Base-by-base conservation (phyloP, 2,113 vertebrate species). In the Ailurus styani region DNA sequence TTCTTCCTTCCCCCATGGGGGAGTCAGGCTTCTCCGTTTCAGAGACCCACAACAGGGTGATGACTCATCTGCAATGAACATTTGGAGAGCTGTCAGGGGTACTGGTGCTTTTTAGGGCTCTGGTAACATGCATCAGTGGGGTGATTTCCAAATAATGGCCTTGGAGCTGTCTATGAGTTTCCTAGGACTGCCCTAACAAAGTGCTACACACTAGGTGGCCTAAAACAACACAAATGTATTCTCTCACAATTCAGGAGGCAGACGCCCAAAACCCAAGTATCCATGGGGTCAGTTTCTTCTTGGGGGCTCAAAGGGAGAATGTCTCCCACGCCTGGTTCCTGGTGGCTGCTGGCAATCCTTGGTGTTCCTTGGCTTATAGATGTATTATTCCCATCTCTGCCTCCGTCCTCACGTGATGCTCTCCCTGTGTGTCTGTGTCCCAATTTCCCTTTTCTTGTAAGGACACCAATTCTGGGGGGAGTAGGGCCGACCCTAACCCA, bases 11-110 rank as follows among this genome's bases (percentile, higher is more conserved):
- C 31, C 79, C 42, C 18, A 55, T 7, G 29, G 55, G 92, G 57
- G 31, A 95, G 31, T 50, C 78, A 88, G 62, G 20, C 93, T 86
- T 97, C 62, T 91, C 78, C 70, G 3, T 45, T 54, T 93, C 93
- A 75, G 78, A 95, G 50, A 84, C 11, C 62, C 77, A 11, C 25
- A n/a, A 14, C 23, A 87, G 73, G 83, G 37, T 0, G 13, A 77
- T 92, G 94, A 94, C 60, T 96, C 97, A 60, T 87, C 42, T 84
- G 73, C 64, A 57, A 0, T 14, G 47, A 66, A 45, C 57, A 90
- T 72, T 94, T 87, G 72, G 92, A 84, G 45, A 90, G 84, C 70
- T 47, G 20, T 84, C 42, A 93, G 54, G 91, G 40, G 9, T 12
- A 14, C 8, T 75, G 54, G 90, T 77, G 25, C 60, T 84, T 78